A percentile compares a stretch with the other conserved stretches of the same genome.
phyloP scores from a whole-genome alignment of 2,113 vertebrate genomes.

The Salvelinus fontinalis region DNA sequence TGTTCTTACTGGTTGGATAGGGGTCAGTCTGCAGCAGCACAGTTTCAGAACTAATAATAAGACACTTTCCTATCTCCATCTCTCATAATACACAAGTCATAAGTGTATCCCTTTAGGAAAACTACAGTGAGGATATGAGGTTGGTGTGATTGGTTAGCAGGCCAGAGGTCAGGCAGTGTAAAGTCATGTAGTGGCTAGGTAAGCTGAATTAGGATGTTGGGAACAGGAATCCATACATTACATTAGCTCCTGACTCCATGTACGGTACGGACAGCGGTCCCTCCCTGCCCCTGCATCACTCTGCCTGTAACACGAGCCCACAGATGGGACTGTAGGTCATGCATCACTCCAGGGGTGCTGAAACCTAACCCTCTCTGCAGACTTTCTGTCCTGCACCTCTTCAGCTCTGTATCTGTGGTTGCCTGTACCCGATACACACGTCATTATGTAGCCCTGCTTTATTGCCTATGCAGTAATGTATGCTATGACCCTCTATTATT shows the following conservation, averaged over 20 bases:
- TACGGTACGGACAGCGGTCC: conserved; percentile 42
- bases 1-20: no score
- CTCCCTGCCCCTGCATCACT: conserved; percentile 61
- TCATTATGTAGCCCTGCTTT: conserved; percentile 60
- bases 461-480: conserved; percentile 27
- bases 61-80: not conserved
- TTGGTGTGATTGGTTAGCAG: conserved; percentile 44
- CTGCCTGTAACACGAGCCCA: conserved; percentile 70
- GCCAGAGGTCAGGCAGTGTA: conserved; percentile 62
- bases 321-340: conserved; percentile 71
- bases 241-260: conserved; percentile 66
- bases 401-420: conserved; percentile 49
- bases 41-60: not conserved
- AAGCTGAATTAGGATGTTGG: conserved; percentile 72
- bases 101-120: not conserved
- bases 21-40: not conserved
- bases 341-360: conserved; percentile 68
- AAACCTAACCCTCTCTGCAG: conserved; percentile 57
- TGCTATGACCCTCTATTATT: conserved; percentile 39
- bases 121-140: not conserved
- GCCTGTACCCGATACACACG: conserved; percentile 43
- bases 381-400: conserved; percentile 60
- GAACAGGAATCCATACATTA: conserved; percentile 68
- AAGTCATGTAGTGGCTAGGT: conserved; percentile 43
- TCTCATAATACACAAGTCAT: not conserved